phyloP scores from a whole-genome alignment of 2,888 invertebrate genomes.

The Adelphocoris suturalis region DNA sequence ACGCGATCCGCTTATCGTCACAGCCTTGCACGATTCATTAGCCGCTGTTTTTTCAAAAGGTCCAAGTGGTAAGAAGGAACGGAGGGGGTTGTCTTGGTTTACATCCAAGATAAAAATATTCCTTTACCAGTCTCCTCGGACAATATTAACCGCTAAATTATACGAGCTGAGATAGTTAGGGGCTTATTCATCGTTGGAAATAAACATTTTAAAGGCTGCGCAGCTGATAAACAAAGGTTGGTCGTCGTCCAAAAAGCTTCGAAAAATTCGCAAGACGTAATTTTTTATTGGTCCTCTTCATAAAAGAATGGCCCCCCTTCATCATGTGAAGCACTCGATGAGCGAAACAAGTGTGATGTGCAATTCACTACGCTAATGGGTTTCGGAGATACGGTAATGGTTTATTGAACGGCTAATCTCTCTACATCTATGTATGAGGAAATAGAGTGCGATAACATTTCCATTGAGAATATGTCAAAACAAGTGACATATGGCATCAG shows the following conservation, averaged over 20 bases:
- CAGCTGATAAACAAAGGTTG: conserved; percentile 59
- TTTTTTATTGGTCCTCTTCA: conserved; percentile 1
- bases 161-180: conserved; percentile 40
- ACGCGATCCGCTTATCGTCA: conserved; percentile 10
- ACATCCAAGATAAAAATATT: conserved; percentile 62
- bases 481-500: neutral
- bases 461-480: neutral
- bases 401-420: neutral
- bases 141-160: conserved; percentile 61
- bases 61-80: neutral
- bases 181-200: conserved; percentile 60
- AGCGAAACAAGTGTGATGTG: neutral
- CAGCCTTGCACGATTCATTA: conserved; percentile 55
- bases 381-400: neutral
- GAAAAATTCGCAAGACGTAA: neutral
- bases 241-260: neutral
- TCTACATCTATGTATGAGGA: neutral
- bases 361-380: conserved; percentile 33
- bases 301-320: neutral
- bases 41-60: conserved; percentile 19
- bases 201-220: conserved; percentile 59
- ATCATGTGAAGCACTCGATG: neutral
- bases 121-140: conserved; percentile 40
- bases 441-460: neutral
- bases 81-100: conserved; percentile 29